Evolutionary conservation across 2,113 vertebrate genomes (phyloP).

Genomic region (Perca schrenkii): DNA sequence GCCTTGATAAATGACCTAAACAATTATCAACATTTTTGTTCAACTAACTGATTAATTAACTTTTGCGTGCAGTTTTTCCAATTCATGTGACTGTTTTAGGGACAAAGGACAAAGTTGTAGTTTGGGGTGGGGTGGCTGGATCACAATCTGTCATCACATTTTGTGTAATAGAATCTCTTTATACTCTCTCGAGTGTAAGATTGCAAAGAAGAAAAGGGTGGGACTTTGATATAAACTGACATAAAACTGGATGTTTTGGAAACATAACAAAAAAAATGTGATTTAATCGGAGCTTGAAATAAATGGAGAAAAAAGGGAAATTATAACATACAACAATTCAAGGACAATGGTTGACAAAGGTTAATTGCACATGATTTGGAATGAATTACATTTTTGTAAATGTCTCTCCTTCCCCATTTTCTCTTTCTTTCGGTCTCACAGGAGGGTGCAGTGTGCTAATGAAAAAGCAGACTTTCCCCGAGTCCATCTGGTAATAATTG

Average conservation of each 20-base stretch:
- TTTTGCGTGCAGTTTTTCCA: neutral
- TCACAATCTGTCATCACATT: neutral
- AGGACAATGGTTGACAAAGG: neutral
- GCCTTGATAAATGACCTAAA: neutral
- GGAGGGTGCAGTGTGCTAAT: slow-evolving; percentile 61
- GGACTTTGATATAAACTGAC: slow-evolving; percentile 2
- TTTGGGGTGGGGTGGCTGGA: neutral
- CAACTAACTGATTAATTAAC: neutral
- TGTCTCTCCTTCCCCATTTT: slow-evolving; percentile 1
- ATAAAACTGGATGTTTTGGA: slow-evolving; percentile 33
- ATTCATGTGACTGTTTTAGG: neutral
- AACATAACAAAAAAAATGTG: slow-evolving; percentile 15
- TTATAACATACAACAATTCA: slow-evolving; percentile 20
- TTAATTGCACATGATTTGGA: slow-evolving; percentile 31
- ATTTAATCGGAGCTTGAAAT: slow-evolving; percentile 15
- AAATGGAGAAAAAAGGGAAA: slow-evolving; percentile 22
- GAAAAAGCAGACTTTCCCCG: slow-evolving; percentile 74
- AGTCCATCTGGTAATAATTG: slow-evolving; percentile 84
- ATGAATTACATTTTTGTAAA: slow-evolving; percentile 17
- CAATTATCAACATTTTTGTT: neutral
- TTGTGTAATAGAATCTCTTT: neutral
- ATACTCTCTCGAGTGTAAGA: neutral
- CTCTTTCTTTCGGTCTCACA: slow-evolving; percentile 15
- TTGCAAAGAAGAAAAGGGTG: neutral
- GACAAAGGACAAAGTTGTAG: neutral